Conservation (phyloP, 2,797 vertebrate genomes). For the Brachymystax lenok region DNA sequence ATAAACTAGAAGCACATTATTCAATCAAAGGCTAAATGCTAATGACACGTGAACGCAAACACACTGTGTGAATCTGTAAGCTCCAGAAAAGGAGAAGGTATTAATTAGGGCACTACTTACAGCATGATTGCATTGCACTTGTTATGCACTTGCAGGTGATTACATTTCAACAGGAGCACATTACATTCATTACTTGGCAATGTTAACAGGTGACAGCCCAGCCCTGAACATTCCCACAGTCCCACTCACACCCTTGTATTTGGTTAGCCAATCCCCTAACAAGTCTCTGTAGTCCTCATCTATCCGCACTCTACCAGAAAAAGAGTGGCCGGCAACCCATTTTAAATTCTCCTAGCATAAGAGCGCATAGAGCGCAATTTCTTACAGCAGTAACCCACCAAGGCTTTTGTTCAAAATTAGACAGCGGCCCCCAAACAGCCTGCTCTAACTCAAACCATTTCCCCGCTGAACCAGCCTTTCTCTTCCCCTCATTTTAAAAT, state of each 20-base stretch:
- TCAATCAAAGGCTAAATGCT: conserved; percentile 75
- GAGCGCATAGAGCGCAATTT: conserved; percentile 74
- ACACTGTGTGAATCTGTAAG: conserved; percentile 62
- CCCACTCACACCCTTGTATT: conserved; percentile 16
- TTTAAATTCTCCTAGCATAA: conserved; percentile 75
- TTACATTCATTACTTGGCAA: conserved; percentile 99
- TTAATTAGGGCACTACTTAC: conserved; percentile 99
- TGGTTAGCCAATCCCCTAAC: conserved; percentile 5
- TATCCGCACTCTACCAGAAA: conserved; percentile 19
- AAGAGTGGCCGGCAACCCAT: conserved; percentile 74
- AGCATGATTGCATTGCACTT: conserved; percentile 99
- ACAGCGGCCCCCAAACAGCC: conserved; percentile 57
- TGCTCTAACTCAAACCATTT: conserved; percentile 58
- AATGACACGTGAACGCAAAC: conserved; percentile 70
- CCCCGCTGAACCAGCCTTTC: conserved; percentile 12
- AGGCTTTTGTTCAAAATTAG: conserved; percentile 83
- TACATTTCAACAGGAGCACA: conserved; percentile 93
- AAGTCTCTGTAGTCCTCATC: conserved; percentile 1
- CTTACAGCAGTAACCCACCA: conserved; percentile 72
- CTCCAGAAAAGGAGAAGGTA: conserved; percentile 84
- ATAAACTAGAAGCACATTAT: conserved; percentile 70
- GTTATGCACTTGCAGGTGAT: conserved; percentile 99
- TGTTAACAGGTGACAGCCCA: conserved; percentile 92
- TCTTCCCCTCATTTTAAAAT: conserved; percentile 67
- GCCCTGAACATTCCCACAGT: conserved; percentile 31